Evolutionary conservation across 2,888 invertebrate species (phyloP).

Genomic region (Phaonia tiefii): DNA sequence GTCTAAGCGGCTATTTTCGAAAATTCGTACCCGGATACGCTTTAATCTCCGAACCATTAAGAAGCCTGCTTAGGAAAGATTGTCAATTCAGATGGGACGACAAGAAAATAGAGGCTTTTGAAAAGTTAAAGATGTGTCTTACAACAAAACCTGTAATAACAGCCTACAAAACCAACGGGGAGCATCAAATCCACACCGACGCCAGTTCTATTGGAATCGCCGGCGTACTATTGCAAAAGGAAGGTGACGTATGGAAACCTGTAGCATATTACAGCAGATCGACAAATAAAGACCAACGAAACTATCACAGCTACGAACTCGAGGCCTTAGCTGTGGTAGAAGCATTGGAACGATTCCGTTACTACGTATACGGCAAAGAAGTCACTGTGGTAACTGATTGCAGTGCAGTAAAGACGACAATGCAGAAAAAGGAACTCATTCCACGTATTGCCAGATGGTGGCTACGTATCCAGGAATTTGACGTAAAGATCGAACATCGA

Average conservation of each 20-base stretch:
- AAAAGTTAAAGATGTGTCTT: slow-evolving; percentile 31
- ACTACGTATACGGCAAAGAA: too few species aligned
- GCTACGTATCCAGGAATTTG: slow-evolving; percentile 60
- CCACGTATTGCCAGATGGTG: slow-evolving; percentile 63
- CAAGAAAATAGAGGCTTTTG: slow-evolving; percentile 41
- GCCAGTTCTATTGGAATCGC: too few species aligned
- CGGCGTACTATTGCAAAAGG: too few species aligned
- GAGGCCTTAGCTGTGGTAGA: too few species aligned
- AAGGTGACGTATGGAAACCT: too few species aligned
- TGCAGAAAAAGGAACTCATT: slow-evolving; percentile 51
- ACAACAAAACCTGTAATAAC: slow-evolving; percentile 39
- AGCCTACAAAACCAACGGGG: slow-evolving; percentile 45
- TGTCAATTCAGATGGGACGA: slow-evolving; percentile 29
- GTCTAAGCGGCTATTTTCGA: slow-evolving; percentile 60
- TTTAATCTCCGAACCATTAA: slow-evolving; percentile 53
- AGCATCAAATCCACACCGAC: too few species aligned
- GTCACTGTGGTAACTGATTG: slow-evolving; percentile 52
- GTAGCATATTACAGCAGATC: slow-evolving; percentile 57
- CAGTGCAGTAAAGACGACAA: too few species aligned
- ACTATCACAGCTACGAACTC: too few species aligned
- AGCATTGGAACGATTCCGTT: too few species aligned
- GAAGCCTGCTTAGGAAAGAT: slow-evolving; percentile 42
- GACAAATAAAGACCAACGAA: slow-evolving; percentile 35
- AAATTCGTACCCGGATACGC: slow-evolving; percentile 53
- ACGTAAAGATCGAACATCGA: slow-evolving; percentile 58